phyloP scores from a whole-genome alignment of 2,113 vertebrate genomes.

The Epinephelus cyanopodus region DNA sequence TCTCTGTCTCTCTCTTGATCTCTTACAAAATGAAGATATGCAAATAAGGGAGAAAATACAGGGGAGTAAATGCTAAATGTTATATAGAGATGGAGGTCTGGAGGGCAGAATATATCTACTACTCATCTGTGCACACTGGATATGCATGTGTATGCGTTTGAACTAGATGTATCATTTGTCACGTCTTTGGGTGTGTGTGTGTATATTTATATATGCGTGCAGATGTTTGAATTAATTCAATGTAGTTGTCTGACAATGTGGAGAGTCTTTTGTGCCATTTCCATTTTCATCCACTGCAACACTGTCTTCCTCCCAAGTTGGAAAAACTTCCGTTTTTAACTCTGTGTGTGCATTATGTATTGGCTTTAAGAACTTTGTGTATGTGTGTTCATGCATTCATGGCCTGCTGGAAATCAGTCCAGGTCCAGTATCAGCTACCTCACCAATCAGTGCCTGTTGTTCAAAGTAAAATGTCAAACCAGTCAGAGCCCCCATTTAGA shows the following conservation, averaged over 20 bases:
- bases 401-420: slow-evolving; percentile 58
- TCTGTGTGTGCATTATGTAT: background rate
- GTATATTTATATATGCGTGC: background rate
- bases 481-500: slow-evolving; percentile 49
- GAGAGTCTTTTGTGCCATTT: background rate
- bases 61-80: background rate
- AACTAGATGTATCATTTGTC: background rate
- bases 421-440: background rate
- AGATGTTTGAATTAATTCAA: background rate
- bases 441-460: slow-evolving; percentile 75
- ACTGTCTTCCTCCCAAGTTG: background rate
- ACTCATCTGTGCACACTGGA: background rate
- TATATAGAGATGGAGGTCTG: slow-evolving; percentile 14
- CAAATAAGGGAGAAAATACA: slow-evolving; percentile 25
- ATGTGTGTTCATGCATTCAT: slow-evolving; percentile 31
- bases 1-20: slow-evolving; percentile 36
- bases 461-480: slow-evolving; percentile 57
- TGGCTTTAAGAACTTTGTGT: background rate
- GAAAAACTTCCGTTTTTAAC: background rate
- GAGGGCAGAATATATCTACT: slow-evolving; percentile 11
- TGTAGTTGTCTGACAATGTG: background rate
- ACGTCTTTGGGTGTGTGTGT: background rate
- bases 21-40: slow-evolving; percentile 52
- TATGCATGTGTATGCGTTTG: background rate
- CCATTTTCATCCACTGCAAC: background rate